These are phyloP conservation scores for Mimachlamys varia DNA, from an alignment of 2,888 invertebrate genomes.

Conservation along the genomic window DNA sequence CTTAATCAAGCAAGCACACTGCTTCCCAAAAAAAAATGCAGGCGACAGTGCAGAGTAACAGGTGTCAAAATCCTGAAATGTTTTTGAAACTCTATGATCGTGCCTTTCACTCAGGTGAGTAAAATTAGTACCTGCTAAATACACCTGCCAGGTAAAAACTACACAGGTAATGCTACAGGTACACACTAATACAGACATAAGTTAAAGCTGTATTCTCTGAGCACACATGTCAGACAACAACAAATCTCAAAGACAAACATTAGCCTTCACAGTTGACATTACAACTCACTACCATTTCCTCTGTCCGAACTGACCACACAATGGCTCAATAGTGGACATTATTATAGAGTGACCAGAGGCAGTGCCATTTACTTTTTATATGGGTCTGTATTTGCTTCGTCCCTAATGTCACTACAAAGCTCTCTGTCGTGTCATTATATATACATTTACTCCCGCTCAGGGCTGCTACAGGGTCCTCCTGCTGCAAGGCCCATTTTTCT, in stretches of 20 bases:
- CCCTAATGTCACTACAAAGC: background rate
- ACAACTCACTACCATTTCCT: background rate
- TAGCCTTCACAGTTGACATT: background rate
- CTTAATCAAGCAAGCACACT: background rate
- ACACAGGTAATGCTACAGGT: background rate
- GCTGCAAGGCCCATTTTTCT: background rate
- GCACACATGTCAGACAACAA: constrained; percentile 9
- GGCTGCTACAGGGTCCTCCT: background rate
- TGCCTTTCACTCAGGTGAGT: constrained; percentile 18
- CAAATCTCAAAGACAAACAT: constrained; percentile 31
- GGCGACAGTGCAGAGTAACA: background rate
- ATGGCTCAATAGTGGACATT: background rate
- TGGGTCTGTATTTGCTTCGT: background rate
- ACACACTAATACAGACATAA: background rate
- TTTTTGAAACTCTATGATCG: background rate
- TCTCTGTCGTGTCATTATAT: background rate
- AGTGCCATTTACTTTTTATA: background rate
- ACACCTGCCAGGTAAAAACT: background rate
- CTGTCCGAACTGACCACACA: background rate
- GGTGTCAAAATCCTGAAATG: constrained; percentile 12
- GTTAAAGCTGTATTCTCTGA: background rate
- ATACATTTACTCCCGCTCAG: background rate
- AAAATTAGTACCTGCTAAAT: background rate
- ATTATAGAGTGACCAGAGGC: background rate
- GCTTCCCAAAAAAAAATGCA: background rate